Evolutionary conservation across 1,140 invertebrate species (phyloP), one percentile per base, ranked within the genome.

Genomic region (Magallana angulata): DNA sequence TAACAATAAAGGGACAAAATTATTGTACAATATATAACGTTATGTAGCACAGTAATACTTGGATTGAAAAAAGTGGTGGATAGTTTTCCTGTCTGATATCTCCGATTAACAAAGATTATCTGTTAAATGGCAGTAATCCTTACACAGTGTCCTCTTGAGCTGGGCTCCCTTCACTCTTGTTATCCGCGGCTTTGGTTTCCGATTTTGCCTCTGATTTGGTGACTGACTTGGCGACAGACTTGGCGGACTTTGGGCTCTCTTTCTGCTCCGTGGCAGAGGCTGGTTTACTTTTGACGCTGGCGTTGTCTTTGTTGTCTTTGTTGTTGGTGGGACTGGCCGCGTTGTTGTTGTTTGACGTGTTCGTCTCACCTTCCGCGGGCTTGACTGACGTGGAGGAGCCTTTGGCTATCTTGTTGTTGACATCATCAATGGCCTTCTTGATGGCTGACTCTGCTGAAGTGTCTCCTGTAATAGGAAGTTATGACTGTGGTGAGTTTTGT

Each of bases 341-440:
- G 64, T 58, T 85, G 7, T 36, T 48, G 56, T 57, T 57, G 48
- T 48, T 48, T 48, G 36, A 80, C 16, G 30, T 58, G 56, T 64
- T 57, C 57, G 60, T 71, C 16, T 86, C 62, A 30, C 85, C n/a
- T 7, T 86, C 84, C 60, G 80, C 71, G 60, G 82, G 82, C 11
- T 76, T 81, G 24, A 59, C 68, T 7, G 56, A 30, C 11, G 84
- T 57, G n/a, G 81, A 85, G 11, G 85, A 68, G 24, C 86, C 87
- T 48, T 88, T 81, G n/a, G 87, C 85, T 62, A 94, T 93, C 64
- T 91, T 91, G 24, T 87, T 89, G 86, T 93, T 94, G 12, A 94
- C 90, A 58, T 94, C 93, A 57, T 92, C 91, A 18, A 94, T 90
- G 30, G 94, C 94, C 88, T 92, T 92, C 64, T 92, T 93, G 60